Conservation (phyloP, 2,797 vertebrate genomes). For the Labeo calbasu region DNA sequence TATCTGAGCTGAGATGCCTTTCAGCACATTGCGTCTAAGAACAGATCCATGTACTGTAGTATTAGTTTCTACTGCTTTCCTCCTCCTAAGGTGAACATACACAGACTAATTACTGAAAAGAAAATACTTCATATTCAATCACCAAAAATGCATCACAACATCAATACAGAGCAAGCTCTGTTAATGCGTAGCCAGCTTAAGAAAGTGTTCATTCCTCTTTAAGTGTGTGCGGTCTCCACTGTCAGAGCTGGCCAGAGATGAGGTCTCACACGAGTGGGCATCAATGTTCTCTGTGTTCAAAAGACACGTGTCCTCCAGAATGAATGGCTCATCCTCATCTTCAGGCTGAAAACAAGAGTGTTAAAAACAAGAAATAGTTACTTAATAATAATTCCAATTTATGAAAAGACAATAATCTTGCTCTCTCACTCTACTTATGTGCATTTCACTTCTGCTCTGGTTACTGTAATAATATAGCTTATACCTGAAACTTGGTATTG, state of each 20-base stretch:
- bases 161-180: neutral
- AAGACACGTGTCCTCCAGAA: conserved; percentile 91
- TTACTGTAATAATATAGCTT: neutral
- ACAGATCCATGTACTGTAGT: conserved; percentile 89
- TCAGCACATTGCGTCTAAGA: conserved; percentile 87
- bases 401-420: too few relatives aligned
- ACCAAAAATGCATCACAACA: conserved; percentile 7
- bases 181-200: neutral
- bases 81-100: conserved; percentile 68
- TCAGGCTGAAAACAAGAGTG: conserved; percentile 79
- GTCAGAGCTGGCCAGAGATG: conserved; percentile 95
- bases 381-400: neutral
- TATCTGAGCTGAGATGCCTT: conserved; percentile 96
- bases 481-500: neutral
- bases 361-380: neutral
- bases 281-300: conserved; percentile 91
- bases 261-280: conserved; percentile 93
- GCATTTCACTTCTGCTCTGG: neutral
- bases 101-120: conserved; percentile 5
- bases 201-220: conserved; percentile 78
- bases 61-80: conserved; percentile 70
- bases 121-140: neutral
- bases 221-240: conserved; percentile 92
- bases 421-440: neutral
- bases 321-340: conserved; percentile 93